These are phyloP conservation scores for Emberiza fucata DNA, from an alignment of 2,113 vertebrate species.

Conservation along the genomic window DNA sequence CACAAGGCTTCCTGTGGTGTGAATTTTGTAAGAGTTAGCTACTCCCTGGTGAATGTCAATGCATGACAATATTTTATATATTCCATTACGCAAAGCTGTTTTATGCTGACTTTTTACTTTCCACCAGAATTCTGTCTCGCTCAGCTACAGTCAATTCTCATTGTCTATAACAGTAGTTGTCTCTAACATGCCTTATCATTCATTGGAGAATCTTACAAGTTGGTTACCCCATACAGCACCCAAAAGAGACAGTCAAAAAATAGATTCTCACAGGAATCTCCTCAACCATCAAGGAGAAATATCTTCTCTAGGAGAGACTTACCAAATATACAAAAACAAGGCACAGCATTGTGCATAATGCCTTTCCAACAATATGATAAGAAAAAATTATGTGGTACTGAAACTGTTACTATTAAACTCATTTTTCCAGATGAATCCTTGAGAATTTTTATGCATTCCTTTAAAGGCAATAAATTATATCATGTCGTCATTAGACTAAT, in stretches of 20 bases:
- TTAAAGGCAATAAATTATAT: not conserved
- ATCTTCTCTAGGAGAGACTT: not conserved
- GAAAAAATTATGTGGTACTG: not conserved
- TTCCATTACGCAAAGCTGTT: not conserved
- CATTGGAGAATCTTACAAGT: not conserved
- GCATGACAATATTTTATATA: accelerated
- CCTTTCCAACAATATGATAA: not conserved
- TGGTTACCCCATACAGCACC: not conserved
- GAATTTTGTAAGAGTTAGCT: not conserved
- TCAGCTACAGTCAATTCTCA: not conserved
- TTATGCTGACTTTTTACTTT: not conserved
- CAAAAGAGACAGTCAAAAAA: not conserved
- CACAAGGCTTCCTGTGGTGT: not conserved
- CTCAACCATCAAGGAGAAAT: not conserved
- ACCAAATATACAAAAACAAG: not conserved
- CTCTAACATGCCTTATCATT: not conserved
- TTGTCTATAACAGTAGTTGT: not conserved
- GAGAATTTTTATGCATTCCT: not conserved
- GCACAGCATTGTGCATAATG: not conserved
- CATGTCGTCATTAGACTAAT: not conserved
- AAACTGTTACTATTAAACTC: not conserved
- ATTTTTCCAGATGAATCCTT: not conserved
- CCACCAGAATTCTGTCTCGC: not conserved
- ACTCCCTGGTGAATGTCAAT: not conserved
- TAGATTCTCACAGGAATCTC: not conserved